Evolutionary conservation across 2,113 vertebrate genomes (phyloP).

Genomic region (Eurystomus gularis): DNA sequence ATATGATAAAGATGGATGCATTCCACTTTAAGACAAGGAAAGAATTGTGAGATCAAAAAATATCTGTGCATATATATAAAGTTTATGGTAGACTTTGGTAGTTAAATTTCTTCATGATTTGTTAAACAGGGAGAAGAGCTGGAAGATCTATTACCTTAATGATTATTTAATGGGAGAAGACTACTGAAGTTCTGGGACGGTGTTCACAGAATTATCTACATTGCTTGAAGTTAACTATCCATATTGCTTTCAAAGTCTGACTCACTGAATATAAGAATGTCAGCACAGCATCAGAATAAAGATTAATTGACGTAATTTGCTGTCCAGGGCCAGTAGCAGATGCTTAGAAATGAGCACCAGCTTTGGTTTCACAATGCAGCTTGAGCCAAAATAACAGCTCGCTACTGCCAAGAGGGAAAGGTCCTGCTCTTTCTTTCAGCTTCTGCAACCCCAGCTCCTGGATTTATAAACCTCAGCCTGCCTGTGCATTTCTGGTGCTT

Average conservation of each 20-base stretch:
- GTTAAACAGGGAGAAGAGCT: not conserved
- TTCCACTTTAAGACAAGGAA: not conserved
- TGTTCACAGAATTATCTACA: not conserved
- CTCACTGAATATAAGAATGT: not conserved
- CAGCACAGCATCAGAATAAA: not conserved
- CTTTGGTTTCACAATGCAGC: not conserved
- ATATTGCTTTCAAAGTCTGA: not conserved
- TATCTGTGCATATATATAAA: not conserved
- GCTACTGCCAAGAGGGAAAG: not conserved
- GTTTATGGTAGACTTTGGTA: not conserved
- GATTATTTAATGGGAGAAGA: not conserved
- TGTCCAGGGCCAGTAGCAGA: not conserved
- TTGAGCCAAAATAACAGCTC: not conserved
- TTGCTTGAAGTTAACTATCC: not conserved
- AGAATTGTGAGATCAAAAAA: not conserved
- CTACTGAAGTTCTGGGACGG: not conserved
- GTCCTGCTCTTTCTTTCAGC: not conserved
- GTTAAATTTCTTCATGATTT: not conserved
- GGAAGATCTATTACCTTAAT: not conserved
- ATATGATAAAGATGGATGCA: not conserved
- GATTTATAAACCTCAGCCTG: not conserved
- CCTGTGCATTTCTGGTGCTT: not conserved
- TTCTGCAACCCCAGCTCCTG: not conserved
- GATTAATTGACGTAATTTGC: slow-evolving; percentile 38
- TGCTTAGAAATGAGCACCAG: not conserved